Evolutionary conservation across 2,113 vertebrate species (phyloP).

Genomic region (Furnarius figulus): DNA sequence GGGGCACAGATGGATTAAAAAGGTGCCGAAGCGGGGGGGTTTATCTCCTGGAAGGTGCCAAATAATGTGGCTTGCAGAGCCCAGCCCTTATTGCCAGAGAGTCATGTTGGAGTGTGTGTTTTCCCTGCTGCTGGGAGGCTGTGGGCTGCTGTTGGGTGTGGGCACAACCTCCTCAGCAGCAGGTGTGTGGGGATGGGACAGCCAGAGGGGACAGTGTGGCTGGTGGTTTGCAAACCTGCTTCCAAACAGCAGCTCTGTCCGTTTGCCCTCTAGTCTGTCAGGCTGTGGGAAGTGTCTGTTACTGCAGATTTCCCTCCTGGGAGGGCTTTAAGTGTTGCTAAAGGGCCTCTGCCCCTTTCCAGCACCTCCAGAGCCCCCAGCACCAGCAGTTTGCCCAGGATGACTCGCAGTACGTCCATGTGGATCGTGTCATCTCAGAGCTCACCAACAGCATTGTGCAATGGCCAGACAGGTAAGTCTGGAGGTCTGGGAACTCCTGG

Average conservation of each 20-base stretch:
- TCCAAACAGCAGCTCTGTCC: background rate
- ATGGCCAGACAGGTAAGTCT: background rate
- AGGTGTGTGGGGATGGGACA: background rate
- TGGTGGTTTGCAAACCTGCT: background rate
- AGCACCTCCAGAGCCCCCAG: constrained; percentile 84
- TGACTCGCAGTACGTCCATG: constrained; percentile 59
- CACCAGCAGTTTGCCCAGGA: constrained; percentile 78
- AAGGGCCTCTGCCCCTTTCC: background rate
- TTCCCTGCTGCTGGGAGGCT: background rate
- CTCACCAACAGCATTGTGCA: constrained; percentile 68
- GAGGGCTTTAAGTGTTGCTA: background rate
- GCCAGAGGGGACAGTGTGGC: background rate
- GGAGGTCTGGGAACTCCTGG: background rate
- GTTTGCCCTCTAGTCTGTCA: background rate
- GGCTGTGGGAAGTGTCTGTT: background rate
- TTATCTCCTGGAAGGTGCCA: background rate
- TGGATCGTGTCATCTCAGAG: constrained; percentile 76
- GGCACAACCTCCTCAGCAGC: background rate
- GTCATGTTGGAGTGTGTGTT: background rate
- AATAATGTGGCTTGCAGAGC: background rate
- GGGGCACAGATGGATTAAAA: background rate
- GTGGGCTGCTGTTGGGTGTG: background rate
- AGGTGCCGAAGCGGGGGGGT: background rate
- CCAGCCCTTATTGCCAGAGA: background rate
- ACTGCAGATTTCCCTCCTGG: background rate